A percentile compares a stretch with the other conserved stretches of the same genome.
These are phyloP conservation scores for Pseudomyrmex dendroicus DNA, from an alignment of 1,140 invertebrate genomes.

Conservation along the genomic window DNA sequence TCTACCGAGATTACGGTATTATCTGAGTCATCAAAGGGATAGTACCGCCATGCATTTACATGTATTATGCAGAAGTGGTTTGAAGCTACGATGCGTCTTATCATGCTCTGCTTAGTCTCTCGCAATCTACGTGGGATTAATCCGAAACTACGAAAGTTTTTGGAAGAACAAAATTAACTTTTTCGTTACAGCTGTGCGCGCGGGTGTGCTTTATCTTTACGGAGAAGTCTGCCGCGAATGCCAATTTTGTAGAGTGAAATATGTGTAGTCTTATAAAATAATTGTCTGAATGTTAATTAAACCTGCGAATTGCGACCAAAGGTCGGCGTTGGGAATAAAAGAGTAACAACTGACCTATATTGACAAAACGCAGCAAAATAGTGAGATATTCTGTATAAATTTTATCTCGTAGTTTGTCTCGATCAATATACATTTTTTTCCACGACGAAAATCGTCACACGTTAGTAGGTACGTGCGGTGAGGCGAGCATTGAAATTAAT, in stretches of 20 bases:
- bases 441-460: neutral
- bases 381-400: neutral
- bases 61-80: conserved; percentile 48
- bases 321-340: too few species aligned
- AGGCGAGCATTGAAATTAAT: conserved; percentile 14
- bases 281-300: too few species aligned
- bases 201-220: too few species aligned
- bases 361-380: neutral
- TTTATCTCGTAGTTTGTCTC: neutral
- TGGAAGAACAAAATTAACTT: neutral
- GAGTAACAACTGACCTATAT: too few species aligned
- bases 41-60: conserved; percentile 33
- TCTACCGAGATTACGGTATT: conserved; percentile 42
- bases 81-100: neutral
- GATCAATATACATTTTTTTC: neutral
- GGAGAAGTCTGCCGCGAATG: too few species aligned
- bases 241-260: too few species aligned
- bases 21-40: neutral
- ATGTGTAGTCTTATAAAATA: too few species aligned
- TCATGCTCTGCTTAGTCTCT: conserved; percentile 10
- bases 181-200: too few species aligned
- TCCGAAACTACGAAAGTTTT: neutral
- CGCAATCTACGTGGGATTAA: neutral
- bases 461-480: too few species aligned
- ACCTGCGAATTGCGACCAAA: too few species aligned